Percentiles rank a stretch among this genome's conserved stretches.
These are phyloP conservation scores for Ranitomeya imitator DNA, from an alignment of 2,113 vertebrate genomes.

Conservation along the genomic window DNA sequence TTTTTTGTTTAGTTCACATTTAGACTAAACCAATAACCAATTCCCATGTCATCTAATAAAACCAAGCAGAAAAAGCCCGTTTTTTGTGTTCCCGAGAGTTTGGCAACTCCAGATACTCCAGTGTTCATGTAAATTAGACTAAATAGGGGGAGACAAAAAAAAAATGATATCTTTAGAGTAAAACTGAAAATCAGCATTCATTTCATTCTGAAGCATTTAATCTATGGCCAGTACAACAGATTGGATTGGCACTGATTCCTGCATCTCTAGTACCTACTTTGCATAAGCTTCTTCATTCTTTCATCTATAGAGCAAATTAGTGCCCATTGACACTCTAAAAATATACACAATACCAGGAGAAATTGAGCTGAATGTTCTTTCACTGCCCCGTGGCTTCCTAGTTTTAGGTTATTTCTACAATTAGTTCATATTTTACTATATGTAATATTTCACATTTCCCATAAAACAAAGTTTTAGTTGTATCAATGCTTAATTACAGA, in stretches of 20 bases:
- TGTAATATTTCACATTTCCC: background rate
- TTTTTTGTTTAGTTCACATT: background rate
- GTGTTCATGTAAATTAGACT: constrained; percentile 22
- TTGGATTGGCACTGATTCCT: constrained; percentile 17
- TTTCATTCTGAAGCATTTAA: constrained; percentile 19
- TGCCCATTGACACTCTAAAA: background rate
- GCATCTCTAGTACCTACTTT: constrained; percentile 42
- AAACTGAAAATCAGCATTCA: constrained; percentile 19
- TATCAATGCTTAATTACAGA: background rate
- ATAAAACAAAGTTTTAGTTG: background rate
- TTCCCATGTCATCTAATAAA: background rate
- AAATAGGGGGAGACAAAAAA: background rate
- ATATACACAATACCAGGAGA: background rate
- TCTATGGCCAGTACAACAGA: constrained; percentile 38
- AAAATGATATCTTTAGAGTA: background rate
- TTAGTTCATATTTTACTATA: background rate
- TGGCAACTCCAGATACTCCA: constrained; percentile 4
- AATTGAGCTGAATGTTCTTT: background rate
- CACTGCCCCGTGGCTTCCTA: background rate
- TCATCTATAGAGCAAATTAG: constrained; percentile 28
- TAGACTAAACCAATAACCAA: background rate
- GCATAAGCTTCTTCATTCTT: constrained; percentile 27
- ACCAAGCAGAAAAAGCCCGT: background rate
- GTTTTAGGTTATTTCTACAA: background rate
- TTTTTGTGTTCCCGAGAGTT: background rate